These are phyloP conservation scores for Paguma larvata DNA, from an alignment of 2,797 vertebrate species.

Conservation along the genomic window DNA sequence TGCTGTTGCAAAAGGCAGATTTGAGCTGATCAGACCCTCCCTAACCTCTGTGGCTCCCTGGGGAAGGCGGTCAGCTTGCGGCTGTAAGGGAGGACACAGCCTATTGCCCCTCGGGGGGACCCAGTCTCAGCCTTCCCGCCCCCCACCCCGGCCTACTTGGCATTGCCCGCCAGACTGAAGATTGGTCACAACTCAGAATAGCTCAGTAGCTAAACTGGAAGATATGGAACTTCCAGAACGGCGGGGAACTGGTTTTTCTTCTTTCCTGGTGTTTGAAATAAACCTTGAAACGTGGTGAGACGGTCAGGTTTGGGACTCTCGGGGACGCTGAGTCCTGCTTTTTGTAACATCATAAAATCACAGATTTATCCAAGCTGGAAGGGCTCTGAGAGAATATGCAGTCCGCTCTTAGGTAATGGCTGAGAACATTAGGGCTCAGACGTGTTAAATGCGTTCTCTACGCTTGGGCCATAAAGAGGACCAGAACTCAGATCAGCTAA, in stretches of 20 bases:
- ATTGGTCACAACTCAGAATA: neutral
- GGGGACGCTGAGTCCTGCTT: neutral
- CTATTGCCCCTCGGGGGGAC: neutral
- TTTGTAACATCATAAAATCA: neutral
- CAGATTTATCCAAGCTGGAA: neutral
- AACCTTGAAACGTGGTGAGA: neutral
- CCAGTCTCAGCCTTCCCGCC: neutral
- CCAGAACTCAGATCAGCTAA: neutral
- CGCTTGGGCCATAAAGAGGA: neutral
- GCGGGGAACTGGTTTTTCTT: neutral
- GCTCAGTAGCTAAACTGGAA: neutral
- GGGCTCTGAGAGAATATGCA: neutral
- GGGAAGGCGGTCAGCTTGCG: neutral
- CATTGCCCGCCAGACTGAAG: neutral
- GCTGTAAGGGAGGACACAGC: neutral
- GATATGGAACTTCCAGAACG: neutral
- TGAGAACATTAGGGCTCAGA: neutral
- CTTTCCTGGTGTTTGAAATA: conserved; percentile 25
- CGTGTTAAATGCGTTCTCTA: neutral
- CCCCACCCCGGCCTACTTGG: neutral
- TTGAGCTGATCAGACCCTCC: neutral
- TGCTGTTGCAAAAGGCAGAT: neutral
- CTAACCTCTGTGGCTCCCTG: neutral
- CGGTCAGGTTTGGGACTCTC: neutral
- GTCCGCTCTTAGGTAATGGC: neutral